Evolutionary conservation across 1,140 invertebrate species (phyloP), one percentile per base, ranked within the genome.

Genomic region (Streblospio benedicti): DNA sequence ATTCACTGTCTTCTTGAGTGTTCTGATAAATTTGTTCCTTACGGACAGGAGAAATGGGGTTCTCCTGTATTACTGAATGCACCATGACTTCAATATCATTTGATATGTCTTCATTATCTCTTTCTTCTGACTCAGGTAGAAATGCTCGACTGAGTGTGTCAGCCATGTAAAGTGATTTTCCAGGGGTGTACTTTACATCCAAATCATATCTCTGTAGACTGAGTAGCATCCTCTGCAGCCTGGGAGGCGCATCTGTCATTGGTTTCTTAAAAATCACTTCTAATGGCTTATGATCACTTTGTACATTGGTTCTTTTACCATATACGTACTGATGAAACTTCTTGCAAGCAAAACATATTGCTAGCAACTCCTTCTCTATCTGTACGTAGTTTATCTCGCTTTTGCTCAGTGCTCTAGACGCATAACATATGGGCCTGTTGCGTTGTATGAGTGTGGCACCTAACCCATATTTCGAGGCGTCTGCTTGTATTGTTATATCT

Each of bases 281-380:
- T 0, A 78, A 62, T 25, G 74, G 74, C 47, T 75, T 73, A 58
- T 76, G 72, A 56, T 77, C 71, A 2, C 64, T 72, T 32, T 74
- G 54, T 12, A 65, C 56, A 27, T 44, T 62, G 9, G 65, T 35
- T 30, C 25, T 30, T 27, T 63, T 67, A 1, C 71, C 75, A 67
- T 76, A 75, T 6, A 75, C 63, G 60, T 70, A 76, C 32, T 72
- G 49, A 57, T 75, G 73, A 67, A 79, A 80, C 38, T 69, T 59
- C 50, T 75, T 69, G 3, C 71, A 66, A 4, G 69, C 71, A 60
- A 79, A 82, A 4, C 81, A 67, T 41, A 81, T 76, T 3, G 79
- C 76, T 2, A 81, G 65, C 2, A 77, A 67, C 65, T 83, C 79
- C 57, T 75, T 74, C 56, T 82, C 77, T 0, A 81, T 74, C 63